Conservation (phyloP, 2,113 vertebrate genomes). For the Oncorhynchus gorbuscha region DNA sequence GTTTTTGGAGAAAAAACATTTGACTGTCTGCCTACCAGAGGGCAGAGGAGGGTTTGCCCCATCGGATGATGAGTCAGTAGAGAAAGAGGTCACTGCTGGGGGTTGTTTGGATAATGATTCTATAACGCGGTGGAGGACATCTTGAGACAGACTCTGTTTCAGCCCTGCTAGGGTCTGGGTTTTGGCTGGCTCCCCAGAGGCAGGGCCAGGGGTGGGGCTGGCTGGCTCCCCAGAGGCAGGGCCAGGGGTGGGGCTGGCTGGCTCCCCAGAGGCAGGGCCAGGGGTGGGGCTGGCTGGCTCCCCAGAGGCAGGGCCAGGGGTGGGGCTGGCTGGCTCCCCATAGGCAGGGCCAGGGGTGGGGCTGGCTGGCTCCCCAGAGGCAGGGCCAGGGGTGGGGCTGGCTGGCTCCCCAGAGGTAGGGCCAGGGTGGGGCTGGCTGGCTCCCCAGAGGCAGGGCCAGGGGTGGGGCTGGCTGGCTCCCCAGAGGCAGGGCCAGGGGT, state of each 20-base stretch:
- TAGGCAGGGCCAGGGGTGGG: too few relatives aligned
- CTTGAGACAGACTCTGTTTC: conserved; percentile 35
- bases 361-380: too few relatives aligned
- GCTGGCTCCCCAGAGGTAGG: too few relatives aligned
- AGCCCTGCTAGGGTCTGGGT: conserved; percentile 13
- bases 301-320: too few relatives aligned
- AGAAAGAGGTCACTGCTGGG: conserved; percentile 2
- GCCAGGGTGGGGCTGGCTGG: too few relatives aligned
- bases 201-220: too few relatives aligned
- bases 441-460: background rate
- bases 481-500: too few relatives aligned
- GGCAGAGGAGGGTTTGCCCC: background rate
- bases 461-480: background rate
- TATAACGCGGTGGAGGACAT: conserved; percentile 24
- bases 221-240: too few relatives aligned
- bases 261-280: background rate
- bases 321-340: too few relatives aligned
- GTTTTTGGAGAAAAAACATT: background rate
- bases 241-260: background rate
- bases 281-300: too few relatives aligned
- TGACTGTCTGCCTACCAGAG: background rate
- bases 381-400: too few relatives aligned
- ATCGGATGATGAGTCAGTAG: conserved; percentile 11
- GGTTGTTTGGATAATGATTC: conserved; percentile 17
- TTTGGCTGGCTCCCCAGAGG: background rate